A percentile compares a stretch with the other conserved stretches of the same genome.
These are phyloP conservation scores for Liopterus haemorrhoidalis DNA, from an alignment of 2,888 invertebrate species.

Conservation along the genomic window DNA sequence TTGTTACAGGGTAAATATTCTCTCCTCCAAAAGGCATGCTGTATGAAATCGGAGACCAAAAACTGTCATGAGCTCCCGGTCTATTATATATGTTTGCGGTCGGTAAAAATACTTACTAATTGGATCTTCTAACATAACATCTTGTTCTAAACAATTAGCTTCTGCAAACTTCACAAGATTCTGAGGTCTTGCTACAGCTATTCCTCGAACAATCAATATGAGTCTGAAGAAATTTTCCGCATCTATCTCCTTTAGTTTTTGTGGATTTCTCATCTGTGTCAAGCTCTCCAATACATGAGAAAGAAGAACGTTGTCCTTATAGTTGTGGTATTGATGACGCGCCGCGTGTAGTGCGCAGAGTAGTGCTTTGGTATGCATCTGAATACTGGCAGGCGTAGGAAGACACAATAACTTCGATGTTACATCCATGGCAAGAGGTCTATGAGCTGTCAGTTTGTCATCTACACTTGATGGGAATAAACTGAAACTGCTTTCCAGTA, in stretches of 20 bases:
- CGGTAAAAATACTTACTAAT: constrained; percentile 39
- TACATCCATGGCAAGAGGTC: constrained; percentile 57
- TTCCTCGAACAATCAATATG: constrained; percentile 74
- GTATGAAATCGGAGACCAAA: no score
- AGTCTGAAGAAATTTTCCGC: constrained; percentile 87
- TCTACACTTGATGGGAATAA: constrained; percentile 48
- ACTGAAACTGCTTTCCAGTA: constrained; percentile 66
- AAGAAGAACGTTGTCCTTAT: constrained; percentile 85
- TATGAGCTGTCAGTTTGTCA: constrained; percentile 47
- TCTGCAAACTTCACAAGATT: constrained; percentile 69
- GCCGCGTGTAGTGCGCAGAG: constrained; percentile 73
- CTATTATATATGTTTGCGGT: no score
- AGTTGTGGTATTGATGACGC: constrained; percentile 71
- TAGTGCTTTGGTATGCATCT: constrained; percentile 74
- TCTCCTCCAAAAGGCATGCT: no score
- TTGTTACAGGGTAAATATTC: no score
- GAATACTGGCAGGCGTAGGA: constrained; percentile 65
- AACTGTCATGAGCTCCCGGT: no score
- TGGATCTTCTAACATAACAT: constrained; percentile 43
- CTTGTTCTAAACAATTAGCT: constrained; percentile 50
- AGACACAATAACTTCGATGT: constrained; percentile 61
- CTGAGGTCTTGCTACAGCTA: constrained; percentile 76
- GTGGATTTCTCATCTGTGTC: constrained; percentile 52
- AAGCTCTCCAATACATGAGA: constrained; percentile 68
- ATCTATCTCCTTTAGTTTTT: constrained; percentile 63